phyloP scores from a whole-genome alignment of 2,797 vertebrate species.

The Alosa sapidissima region DNA sequence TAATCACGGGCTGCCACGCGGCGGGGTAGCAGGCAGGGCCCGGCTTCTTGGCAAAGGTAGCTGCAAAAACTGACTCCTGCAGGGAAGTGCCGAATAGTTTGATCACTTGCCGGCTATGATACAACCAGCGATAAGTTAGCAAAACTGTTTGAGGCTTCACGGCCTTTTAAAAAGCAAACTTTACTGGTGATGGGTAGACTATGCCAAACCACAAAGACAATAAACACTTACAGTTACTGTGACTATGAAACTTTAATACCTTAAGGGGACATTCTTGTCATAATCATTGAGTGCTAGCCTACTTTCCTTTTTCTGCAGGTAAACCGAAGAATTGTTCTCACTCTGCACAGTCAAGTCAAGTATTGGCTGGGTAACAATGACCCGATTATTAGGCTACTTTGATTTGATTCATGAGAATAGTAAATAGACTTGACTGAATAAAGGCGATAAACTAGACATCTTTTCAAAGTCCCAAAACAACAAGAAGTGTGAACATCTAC shows the following conservation, averaged over 20 bases:
- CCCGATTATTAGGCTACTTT: no score
- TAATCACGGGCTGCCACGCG: conserved; percentile 32
- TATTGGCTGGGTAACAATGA: not conserved
- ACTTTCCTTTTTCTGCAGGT: not conserved
- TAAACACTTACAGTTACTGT: not conserved
- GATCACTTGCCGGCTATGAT: not conserved
- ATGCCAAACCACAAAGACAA: not conserved
- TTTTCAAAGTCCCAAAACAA: no score
- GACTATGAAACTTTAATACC: not conserved
- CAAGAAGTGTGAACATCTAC: no score
- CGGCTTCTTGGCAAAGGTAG: conserved; percentile 17
- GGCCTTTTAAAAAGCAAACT: not conserved
- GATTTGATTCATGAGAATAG: no score
- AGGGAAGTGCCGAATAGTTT: conserved; percentile 4
- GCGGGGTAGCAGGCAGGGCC: not conserved
- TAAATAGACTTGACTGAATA: no score
- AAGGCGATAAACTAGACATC: no score
- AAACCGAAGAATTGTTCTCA: not conserved
- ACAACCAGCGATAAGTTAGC: not conserved
- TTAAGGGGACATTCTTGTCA: not conserved
- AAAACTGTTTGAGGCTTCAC: not conserved
- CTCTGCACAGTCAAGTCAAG: not conserved
- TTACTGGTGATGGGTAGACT: not conserved
- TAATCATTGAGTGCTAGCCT: not conserved
- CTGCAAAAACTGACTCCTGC: conserved; percentile 14